Evolutionary conservation across 2,113 vertebrate species (phyloP).

Genomic region (Phaethornis superciliosus): DNA sequence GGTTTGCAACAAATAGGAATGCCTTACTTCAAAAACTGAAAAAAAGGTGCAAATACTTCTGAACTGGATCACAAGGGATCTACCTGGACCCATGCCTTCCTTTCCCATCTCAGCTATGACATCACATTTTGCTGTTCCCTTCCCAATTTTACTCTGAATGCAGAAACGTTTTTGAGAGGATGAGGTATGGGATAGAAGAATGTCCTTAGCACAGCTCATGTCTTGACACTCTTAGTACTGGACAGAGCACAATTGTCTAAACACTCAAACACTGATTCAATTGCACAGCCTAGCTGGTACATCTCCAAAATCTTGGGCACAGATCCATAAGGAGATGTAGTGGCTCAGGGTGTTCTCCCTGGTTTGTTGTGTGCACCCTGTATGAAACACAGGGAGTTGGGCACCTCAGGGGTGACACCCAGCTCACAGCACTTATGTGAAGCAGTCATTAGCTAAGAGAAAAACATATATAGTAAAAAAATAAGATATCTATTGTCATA

Average conservation of each 20-base stretch:
- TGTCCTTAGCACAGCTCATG: not conserved
- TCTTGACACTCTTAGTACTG: not conserved
- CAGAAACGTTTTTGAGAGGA: not conserved
- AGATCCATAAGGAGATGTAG: not conserved
- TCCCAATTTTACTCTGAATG: not conserved
- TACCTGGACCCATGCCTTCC: not conserved
- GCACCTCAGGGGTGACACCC: not conserved
- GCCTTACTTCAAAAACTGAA: not conserved
- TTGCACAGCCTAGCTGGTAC: not conserved
- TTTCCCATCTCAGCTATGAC: not conserved
- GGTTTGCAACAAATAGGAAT: not conserved
- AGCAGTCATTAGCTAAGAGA: not conserved
- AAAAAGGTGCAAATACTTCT: not conserved
- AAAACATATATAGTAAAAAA: not conserved
- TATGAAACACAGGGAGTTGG: too few relatives aligned
- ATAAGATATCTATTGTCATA: not conserved
- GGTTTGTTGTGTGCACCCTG: accelerated
- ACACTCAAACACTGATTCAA: not conserved
- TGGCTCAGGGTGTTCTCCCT: not conserved
- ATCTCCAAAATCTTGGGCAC: not conserved
- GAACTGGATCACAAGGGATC: not conserved
- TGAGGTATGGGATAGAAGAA: not conserved
- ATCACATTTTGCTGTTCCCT: not conserved
- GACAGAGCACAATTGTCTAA: not conserved
- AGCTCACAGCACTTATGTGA: not conserved